Percentiles rank a stretch among this genome's conserved stretches.
Conservation (phyloP, 2,797 vertebrate genomes). For the Clarias pachynema region DNA sequence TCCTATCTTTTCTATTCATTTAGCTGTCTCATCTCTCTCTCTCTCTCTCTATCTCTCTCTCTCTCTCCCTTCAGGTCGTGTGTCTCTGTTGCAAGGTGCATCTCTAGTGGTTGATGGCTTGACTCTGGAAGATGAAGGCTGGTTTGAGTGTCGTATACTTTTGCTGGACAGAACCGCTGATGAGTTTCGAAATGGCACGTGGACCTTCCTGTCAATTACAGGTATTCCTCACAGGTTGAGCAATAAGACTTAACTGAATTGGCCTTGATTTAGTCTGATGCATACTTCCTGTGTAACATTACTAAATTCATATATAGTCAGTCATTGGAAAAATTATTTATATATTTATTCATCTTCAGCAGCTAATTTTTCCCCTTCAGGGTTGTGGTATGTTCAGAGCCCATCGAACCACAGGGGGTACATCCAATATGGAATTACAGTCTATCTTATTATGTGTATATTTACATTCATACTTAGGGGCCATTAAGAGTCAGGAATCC, state of each 20-base stretch:
- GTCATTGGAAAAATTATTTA: neutral
- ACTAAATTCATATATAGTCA: neutral
- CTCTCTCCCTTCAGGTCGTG: slow-evolving; percentile 76
- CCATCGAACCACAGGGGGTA: neutral
- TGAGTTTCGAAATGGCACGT: slow-evolving; percentile 91
- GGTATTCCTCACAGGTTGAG: slow-evolving; percentile 70
- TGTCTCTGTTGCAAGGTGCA: slow-evolving; percentile 83
- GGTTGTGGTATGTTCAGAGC: neutral
- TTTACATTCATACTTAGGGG: neutral
- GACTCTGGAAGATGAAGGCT: slow-evolving; percentile 90
- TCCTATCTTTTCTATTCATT: neutral
- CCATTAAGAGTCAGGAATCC: neutral
- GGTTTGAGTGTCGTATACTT: slow-evolving; percentile 97
- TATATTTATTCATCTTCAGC: neutral
- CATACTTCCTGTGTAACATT: neutral
- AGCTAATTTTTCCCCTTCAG: neutral
- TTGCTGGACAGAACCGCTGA: slow-evolving; percentile 88
- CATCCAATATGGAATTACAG: neutral
- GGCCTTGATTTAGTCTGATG: neutral
- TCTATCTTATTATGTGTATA: neutral
- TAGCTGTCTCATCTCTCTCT: slow-evolving; percentile 8
- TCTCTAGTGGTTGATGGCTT: slow-evolving; percentile 86
- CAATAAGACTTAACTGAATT: neutral
- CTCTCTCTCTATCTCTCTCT: neutral
- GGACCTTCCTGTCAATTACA: slow-evolving; percentile 94